Conservation (phyloP, 1,140 invertebrate genomes). For the Drosophila serrata region DNA sequence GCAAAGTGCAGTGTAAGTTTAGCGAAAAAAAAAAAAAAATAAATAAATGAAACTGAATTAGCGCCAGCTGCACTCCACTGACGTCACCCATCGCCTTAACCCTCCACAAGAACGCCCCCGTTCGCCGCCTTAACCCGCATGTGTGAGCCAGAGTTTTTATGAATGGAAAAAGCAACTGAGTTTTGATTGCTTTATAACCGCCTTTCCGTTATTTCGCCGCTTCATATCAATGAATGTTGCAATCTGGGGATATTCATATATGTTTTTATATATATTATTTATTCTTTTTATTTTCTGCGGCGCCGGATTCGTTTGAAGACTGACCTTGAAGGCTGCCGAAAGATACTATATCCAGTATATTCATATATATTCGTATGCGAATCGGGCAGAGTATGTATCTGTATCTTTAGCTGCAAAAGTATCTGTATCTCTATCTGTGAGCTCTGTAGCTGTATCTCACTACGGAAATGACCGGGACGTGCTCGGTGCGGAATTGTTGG, state of each 20-base stretch:
- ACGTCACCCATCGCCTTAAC: conserved; percentile 58
- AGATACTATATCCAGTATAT: conserved; percentile 23
- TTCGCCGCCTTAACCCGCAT: conserved; percentile 24
- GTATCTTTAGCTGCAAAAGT: conserved; percentile 40
- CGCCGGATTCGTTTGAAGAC: conserved; percentile 69
- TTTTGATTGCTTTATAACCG: conserved; percentile 73
- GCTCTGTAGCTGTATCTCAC: conserved; percentile 65
- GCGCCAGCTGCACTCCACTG: conserved; percentile 72
- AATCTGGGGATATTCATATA: conserved; percentile 18
- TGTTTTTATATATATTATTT: not conserved
- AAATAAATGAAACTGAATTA: conserved; percentile 35
- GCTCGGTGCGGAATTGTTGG: conserved; percentile 50
- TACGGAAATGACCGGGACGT: conserved; percentile 77
- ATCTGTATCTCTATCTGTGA: conserved; percentile 23
- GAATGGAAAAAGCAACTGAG: conserved; percentile 69
- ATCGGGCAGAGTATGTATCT: conserved; percentile 8
- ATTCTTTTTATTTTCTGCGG: conserved; percentile 13
- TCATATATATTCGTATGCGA: conserved; percentile 14
- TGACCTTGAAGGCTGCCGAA: conserved; percentile 61
- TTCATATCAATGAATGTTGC: conserved; percentile 64
- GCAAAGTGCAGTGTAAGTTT: conserved; percentile 20
- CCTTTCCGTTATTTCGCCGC: conserved; percentile 25
- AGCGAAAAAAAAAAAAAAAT: conserved; percentile 16
- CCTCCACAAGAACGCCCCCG: conserved; percentile 36
- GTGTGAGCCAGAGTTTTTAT: conserved; percentile 55